Evolutionary conservation across 2,888 invertebrate genomes (phyloP), one percentile per base, ranked within the genome.

Genomic region (Pimpla rufipes): DNA sequence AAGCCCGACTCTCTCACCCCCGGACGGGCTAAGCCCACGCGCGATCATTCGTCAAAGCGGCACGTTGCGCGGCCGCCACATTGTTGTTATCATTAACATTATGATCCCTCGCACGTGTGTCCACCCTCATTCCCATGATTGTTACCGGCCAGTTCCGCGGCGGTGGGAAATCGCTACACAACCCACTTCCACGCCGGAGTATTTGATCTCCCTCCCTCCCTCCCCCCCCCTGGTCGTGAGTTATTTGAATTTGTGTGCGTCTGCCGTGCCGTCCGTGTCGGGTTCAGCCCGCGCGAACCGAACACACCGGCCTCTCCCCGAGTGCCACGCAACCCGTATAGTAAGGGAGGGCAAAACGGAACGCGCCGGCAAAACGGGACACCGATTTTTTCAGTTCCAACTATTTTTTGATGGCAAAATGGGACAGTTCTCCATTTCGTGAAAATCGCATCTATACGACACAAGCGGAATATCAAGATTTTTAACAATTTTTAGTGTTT

Each of bases 31-130:
- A 59, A 55, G 55, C 55, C 23, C 13, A 13, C 29, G 29, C 29
- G n/a, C 29, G 59, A 59, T 59, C 16, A 59, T 59, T 37, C 59
- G n/a, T 37, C 59, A 59, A 59, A 59, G 11, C 59, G 59, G 35
- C 37, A 59, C 59, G 59, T 37, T 59, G 29, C 29, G 29, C 29
- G 3, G 29, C 29, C 29, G 59, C 16, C 37, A n/a, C 29, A 59
- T 81, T 59, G 16, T 76, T 50, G 47, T 73, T 67, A 50, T 81
- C 66, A 57, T 82, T 73, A 84, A 76, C 79, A 74, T 78, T 80
- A 75, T 85, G 80, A 85, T 83, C 85, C 83, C 57, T 42, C 42
- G 85, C 74, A 78, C 85, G 82, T 85, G 82, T 77, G 77, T 71
- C 59, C 73, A 2, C n/a, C 59, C 52, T 67, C 80, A 45, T 64